Base-by-base conservation (phyloP, 2,888 invertebrate genomes). In the Leistus spinibarbis region DNA sequence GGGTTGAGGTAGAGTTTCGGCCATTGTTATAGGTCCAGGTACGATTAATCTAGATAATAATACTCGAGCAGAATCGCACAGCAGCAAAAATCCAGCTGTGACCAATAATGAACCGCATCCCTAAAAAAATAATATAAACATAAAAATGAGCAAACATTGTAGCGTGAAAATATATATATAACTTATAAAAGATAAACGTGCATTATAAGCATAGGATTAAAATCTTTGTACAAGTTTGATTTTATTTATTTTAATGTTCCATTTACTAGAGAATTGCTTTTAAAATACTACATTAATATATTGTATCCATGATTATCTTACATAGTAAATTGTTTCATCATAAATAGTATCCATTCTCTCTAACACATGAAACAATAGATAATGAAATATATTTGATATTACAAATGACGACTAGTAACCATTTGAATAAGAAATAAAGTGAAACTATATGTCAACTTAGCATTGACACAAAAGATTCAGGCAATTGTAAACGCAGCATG, bases 91-190 rank as follows among this genome's bases (percentile, higher is more conserved):
- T 17, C 94, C 95, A 76, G 91, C 88, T 69, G 91, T 89, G 77
- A 94, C 90, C 81, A 94, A 87, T 3, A 89, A 83, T 78, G 92
- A 89, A 65, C 95, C 94, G 80, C 93, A 93, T 78, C 90, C 88
- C 94, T 94, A 85, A 77, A 88, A 87, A 78, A 76, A 79, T 74
- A 78, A 76, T 68, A n/a, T n/a, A 57, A 16, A 4, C 57, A 57
- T 57, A 4, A 40, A 5, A 10, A 5, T 40, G 3, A 10, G 16
- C 9, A 19, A 57, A 13, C 57, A 57, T 57, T 5, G 3, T n/a
- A 57, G 7, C 13, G 57, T 10, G 13, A 19, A 16, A 57, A 9
- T n/a, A 5, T 10, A 20, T 57, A 10, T 10, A 9, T 13, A 57
- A 4, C 7, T 40, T 13, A 10, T 40, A 3, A 40, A 5, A 40